Percentiles rank a stretch among this genome's conserved stretches.
Conservation (phyloP, 53 echinoderm and acorn worm genomes). For the Crossaster papposus region DNA sequence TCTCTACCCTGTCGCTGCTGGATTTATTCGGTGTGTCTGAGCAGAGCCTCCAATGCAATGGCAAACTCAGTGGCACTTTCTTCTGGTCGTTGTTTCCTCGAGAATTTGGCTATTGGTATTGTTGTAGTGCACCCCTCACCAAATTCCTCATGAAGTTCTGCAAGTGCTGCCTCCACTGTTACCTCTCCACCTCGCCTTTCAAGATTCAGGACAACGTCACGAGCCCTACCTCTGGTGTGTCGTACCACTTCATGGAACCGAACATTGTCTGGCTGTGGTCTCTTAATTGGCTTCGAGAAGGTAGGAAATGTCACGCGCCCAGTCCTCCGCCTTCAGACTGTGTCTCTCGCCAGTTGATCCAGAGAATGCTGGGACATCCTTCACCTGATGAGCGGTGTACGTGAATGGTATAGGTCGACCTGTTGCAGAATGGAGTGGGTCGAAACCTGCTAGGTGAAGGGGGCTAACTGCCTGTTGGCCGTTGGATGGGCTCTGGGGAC, state of each 20-base stretch:
- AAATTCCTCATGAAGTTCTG: slow-evolving; percentile 34
- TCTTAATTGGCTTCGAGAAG: no score
- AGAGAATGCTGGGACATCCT: no score
- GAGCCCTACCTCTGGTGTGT: slow-evolving; percentile 15
- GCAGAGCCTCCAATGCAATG: slow-evolving; percentile 50
- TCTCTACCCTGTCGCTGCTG: neutral
- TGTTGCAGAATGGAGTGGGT: neutral
- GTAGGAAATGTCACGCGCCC: no score
- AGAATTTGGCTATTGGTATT: slow-evolving; percentile 35
- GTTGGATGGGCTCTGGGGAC: neutral
- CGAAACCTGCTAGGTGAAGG: slow-evolving; percentile 11
- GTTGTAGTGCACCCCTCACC: slow-evolving; percentile 4
- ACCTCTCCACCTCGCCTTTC: neutral
- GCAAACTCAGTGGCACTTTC: slow-evolving; percentile 43
- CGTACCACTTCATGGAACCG: no score
- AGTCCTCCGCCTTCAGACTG: no score
- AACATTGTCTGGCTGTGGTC: no score
- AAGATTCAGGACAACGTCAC: slow-evolving; percentile 47
- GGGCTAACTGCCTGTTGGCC: neutral
- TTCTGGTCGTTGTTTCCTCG: neutral
- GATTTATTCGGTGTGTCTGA: slow-evolving; percentile 6
- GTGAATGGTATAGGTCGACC: no score
- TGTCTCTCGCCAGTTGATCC: no score
- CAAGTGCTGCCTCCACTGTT: slow-evolving; percentile 11
- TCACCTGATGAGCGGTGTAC: no score